Conservation (phyloP, 92 coral and sea anemone species). For the Porites lobata region DNA sequence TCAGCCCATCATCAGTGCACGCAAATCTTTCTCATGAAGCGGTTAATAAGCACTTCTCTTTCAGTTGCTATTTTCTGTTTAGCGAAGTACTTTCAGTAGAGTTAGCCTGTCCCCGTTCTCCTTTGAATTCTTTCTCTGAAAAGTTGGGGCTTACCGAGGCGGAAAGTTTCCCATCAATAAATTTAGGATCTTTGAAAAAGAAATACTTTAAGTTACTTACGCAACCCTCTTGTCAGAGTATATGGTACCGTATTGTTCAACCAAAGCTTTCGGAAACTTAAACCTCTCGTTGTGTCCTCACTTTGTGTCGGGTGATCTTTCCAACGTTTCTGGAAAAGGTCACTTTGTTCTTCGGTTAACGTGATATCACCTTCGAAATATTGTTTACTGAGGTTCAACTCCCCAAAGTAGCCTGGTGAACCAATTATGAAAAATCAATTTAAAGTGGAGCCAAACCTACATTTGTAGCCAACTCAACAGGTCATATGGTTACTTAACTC, state of each 20-base stretch:
- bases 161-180: no score
- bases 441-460: neutral
- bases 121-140: no score
- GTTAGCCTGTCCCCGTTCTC: no score
- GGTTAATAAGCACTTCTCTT: no score
- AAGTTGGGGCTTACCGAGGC: no score
- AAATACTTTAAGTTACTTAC: conserved; percentile 45
- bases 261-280: conserved; percentile 67
- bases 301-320: conserved; percentile 29
- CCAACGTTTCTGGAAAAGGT: conserved; percentile 30
- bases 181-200: no score
- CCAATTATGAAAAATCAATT: neutral
- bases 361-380: conserved; percentile 80
- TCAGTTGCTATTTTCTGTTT: no score
- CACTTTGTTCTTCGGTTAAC: conserved; percentile 60
- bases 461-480: no score
- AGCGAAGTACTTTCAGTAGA: no score
- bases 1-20: no score
- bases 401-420: conserved; percentile 45
- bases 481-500: no score
- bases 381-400: conserved; percentile 65
- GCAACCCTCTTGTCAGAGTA: conserved; percentile 39
- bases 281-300: conserved; percentile 60
- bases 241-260: conserved; percentile 63
- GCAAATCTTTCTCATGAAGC: no score